Conservation (phyloP, 2,113 vertebrate species). For the Falco punctatus region DNA sequence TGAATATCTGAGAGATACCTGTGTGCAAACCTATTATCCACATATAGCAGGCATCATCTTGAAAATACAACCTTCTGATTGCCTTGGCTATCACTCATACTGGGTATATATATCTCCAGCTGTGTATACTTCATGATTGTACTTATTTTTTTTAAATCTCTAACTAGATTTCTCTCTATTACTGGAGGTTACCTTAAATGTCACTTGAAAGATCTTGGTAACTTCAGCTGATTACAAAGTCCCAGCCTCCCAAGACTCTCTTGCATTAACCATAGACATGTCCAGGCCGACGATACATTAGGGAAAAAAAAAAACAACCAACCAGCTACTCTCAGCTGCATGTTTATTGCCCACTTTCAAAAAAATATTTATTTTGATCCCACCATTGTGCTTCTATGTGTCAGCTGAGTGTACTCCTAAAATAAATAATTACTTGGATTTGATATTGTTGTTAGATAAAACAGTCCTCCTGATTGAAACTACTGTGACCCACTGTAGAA, state of each 20-base stretch:
- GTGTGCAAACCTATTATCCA: neutral
- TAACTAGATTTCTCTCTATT: neutral
- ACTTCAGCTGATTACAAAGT: neutral
- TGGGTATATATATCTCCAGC: neutral
- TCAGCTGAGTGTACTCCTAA: neutral
- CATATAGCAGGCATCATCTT: neutral
- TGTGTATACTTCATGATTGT: neutral
- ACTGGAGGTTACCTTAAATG: neutral
- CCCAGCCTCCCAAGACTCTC: neutral
- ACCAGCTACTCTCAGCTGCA: neutral
- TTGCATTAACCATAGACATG: neutral
- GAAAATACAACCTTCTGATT: neutral
- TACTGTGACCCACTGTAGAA: neutral
- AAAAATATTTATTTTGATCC: neutral
- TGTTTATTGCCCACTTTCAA: neutral
- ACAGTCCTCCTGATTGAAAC: neutral
- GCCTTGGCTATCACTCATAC: neutral
- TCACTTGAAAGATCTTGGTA: neutral
- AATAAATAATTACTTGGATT: neutral
- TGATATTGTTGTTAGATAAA: neutral
- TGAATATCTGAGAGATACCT: neutral
- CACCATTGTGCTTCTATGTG: neutral
- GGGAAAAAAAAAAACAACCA: neutral
- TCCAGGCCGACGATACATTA: neutral
- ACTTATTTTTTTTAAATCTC: neutral